Percentiles rank a stretch among this genome's conserved stretches.
phyloP scores from a whole-genome alignment of 2,113 vertebrate genomes.

The Paraplagusia blochii region DNA sequence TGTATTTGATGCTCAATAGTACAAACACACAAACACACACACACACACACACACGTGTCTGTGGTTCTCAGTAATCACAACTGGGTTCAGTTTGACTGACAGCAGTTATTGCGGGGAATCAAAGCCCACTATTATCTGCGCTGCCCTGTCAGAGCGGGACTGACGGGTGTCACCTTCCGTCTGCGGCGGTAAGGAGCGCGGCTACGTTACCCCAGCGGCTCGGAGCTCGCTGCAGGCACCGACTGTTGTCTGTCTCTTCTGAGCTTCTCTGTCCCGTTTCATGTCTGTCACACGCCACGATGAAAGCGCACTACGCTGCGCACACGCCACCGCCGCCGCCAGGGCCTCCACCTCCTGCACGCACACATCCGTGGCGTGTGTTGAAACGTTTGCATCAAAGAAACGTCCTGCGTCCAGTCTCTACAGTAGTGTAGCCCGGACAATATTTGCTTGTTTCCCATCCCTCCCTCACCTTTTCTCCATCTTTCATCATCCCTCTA shows the following conservation, averaged over 20 bases:
- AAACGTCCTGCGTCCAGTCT: slow-evolving; percentile 22
- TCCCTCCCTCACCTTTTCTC: too few species aligned
- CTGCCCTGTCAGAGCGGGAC: slow-evolving; percentile 69
- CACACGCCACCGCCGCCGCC: neutral
- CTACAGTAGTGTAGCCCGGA: slow-evolving; percentile 2
- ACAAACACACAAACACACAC: neutral
- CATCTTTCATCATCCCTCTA: slow-evolving; percentile 20
- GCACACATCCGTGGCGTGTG: neutral
- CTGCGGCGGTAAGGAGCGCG: slow-evolving; percentile 55
- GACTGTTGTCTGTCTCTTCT: slow-evolving; percentile 63
- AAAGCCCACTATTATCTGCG: slow-evolving; percentile 71
- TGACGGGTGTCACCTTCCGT: slow-evolving; percentile 72
- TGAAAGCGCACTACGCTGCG: slow-evolving; percentile 49
- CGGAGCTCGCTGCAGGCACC: slow-evolving; percentile 69
- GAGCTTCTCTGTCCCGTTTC: slow-evolving; percentile 58
- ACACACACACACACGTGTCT: slow-evolving; percentile 1
- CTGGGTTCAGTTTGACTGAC: slow-evolving; percentile 66
- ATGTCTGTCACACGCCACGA: slow-evolving; percentile 61
- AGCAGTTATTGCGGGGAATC: slow-evolving; percentile 69
- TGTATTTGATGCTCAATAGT: neutral
- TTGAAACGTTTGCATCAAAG: slow-evolving; percentile 9
- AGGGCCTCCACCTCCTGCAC: neutral
- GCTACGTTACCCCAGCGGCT: slow-evolving; percentile 69
- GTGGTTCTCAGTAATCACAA: slow-evolving; percentile 47
- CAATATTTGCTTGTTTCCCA: slow-evolving; percentile 7